A percentile compares a stretch with the other conserved stretches of the same genome.
phyloP scores from a whole-genome alignment of 2,888 invertebrate species.

The Synergus umbraculus region DNA sequence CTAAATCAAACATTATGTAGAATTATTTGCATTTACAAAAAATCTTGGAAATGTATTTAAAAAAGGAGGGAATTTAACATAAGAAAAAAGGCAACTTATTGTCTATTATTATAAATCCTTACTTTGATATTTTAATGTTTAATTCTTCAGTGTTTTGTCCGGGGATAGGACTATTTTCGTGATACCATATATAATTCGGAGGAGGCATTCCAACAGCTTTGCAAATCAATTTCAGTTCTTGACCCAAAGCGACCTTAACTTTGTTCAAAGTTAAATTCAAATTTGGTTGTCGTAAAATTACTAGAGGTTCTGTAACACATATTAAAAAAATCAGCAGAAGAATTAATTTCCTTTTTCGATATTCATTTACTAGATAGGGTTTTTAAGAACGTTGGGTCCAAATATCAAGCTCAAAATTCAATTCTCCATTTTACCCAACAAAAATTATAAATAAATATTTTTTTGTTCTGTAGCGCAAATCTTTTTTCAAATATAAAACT shows the following conservation, averaged over 20 bases:
- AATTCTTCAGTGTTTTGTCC: constrained; percentile 59
- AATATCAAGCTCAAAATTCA: too few relatives aligned
- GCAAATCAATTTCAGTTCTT: constrained; percentile 61
- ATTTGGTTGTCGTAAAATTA: constrained; percentile 65
- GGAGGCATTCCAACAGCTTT: constrained; percentile 69
- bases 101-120: constrained; percentile 34
- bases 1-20: too few relatives aligned
- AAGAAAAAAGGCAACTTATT: constrained; percentile 36
- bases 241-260: constrained; percentile 58
- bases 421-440: too few relatives aligned
- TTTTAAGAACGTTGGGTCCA: neutral
- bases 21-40: neutral
- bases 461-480: too few relatives aligned
- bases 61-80: neutral
- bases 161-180: constrained; percentile 58
- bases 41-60: neutral
- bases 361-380: neutral
- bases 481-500: too few relatives aligned
- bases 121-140: constrained; percentile 61
- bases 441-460: too few relatives aligned
- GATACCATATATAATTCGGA: constrained; percentile 69
- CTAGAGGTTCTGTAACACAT: constrained; percentile 60
- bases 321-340: neutral
- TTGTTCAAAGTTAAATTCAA: constrained; percentile 40
- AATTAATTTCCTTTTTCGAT: neutral